These are phyloP conservation scores for Cremastobaeus sp. DNA, from an alignment of 2,888 invertebrate genomes.

Conservation along the genomic window DNA sequence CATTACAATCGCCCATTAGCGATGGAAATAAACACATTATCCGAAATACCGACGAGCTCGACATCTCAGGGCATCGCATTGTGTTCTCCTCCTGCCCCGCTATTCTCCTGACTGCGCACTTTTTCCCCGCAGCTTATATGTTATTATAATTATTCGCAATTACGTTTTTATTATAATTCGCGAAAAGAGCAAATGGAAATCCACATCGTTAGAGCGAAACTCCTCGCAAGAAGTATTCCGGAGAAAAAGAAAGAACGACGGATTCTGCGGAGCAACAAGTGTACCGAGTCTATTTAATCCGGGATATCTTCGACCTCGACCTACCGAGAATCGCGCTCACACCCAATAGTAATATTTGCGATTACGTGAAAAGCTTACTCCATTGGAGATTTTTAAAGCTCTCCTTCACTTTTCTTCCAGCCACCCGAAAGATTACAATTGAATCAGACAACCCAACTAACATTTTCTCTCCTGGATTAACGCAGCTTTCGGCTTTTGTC, in stretches of 20 bases:
- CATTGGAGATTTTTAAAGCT: constrained; percentile 32
- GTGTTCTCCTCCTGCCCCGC: no score
- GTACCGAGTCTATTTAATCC: constrained; percentile 66
- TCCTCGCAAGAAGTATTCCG: constrained; percentile 30
- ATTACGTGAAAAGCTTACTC: constrained; percentile 51
- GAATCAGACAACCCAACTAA: constrained; percentile 20
- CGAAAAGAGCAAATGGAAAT: no score
- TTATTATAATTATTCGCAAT: no score
- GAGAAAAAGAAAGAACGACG: constrained; percentile 45
- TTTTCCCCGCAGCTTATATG: no score
- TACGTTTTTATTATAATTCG: no score
- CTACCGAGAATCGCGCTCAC: constrained; percentile 56
- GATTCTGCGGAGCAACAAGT: constrained; percentile 65
- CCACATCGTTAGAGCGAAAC: constrained; percentile 11
- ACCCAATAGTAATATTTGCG: constrained; percentile 55
- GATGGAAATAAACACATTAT: no score
- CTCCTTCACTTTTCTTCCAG: constrained; percentile 14
- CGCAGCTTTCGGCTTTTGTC: neutral
- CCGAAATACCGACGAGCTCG: no score
- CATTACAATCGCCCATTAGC: no score
- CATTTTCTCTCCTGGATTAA: neutral
- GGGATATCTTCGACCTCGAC: constrained; percentile 65
- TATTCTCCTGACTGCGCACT: no score
- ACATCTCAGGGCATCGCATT: no score
- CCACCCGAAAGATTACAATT: constrained; percentile 22